Evolutionary conservation across 2,797 vertebrate species (phyloP), one percentile per base, ranked within the genome.

Genomic region (Pseudochirops corinnae): DNA sequence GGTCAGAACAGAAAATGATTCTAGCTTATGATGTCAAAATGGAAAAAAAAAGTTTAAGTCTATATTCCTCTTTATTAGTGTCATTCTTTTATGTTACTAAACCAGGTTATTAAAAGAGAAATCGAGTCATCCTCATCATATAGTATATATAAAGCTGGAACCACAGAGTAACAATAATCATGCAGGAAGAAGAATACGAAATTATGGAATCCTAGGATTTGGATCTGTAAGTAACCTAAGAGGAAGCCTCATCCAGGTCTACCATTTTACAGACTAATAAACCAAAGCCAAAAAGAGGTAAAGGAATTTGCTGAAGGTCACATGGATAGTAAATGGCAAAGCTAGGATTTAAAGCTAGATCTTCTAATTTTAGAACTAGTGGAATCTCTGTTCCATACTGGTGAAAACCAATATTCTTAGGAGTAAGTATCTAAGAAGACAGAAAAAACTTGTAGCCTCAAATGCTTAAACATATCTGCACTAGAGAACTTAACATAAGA

Each of bases 71-170:
- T 87, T 87, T 87, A 4, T 87, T 29, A 67, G 21, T 39, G 26
- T 18, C 33, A 91, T 60, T 91, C 24, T 92, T 58, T 52, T 46
- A 60, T 16, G 56, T 58, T 58, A 90, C 91, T 33, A 93, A 94
- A 94, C 9, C 5, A 92, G 90, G 87, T 90, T 92, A 90, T 31
- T 82, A n/a, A 26, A 74, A 82, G 67, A 87, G 39, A 96, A 94
- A 87, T 18, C 52, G 62, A 55, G 0, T 53, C 87, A 91, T 31
- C 46, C 5, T 50, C 52, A 52, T 13, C 74, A 90, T 10, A 53
- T 24, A 90, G 60, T 14, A 62, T 39, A 13, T 82, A 55, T 91
- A n/a, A 55, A 24, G n/a, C 55, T 11, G 50, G 39, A 82, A 24
- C 24, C 39, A 87, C 24, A 28, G 39, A 50, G 26, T 87, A 28